Evolutionary conservation across 2,888 invertebrate species (phyloP).

Genomic region (Amphimallon solstitiale): DNA sequence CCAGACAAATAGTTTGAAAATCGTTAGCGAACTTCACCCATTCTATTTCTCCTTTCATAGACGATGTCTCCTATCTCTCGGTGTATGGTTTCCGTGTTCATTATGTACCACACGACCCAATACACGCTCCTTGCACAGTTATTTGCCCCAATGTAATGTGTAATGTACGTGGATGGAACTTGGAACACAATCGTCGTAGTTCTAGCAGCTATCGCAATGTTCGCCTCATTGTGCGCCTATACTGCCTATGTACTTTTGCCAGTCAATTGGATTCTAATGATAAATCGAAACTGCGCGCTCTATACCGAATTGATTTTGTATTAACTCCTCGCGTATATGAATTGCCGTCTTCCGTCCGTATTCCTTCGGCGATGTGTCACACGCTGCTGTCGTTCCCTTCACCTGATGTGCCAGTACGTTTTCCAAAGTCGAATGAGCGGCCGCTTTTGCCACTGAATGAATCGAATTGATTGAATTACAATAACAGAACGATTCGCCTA

Average conservation of each 20-base stretch:
- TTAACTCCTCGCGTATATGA: slow-evolving; percentile 3
- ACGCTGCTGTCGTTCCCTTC: not conserved
- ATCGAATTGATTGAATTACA: slow-evolving; percentile 13
- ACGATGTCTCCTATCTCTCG: not conserved
- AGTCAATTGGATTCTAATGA: slow-evolving; percentile 32
- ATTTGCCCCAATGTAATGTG: too few species aligned
- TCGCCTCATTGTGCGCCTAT: not conserved
- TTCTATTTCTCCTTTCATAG: not conserved
- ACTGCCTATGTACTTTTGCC: slow-evolving; percentile 7
- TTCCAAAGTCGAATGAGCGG: not conserved
- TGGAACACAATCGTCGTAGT: too few species aligned
- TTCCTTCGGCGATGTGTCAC: not conserved
- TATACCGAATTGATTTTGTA: slow-evolving; percentile 12
- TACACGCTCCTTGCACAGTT: too few species aligned
- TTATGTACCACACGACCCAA: not conserved
- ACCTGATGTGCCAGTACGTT: too few species aligned
- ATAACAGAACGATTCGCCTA: not conserved
- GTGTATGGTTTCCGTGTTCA: slow-evolving; percentile 6
- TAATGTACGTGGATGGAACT: too few species aligned
- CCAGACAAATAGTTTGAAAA: slow-evolving; percentile 3
- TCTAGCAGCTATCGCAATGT: too few species aligned
- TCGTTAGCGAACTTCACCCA: not conserved
- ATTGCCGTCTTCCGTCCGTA: not conserved
- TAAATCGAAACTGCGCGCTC: slow-evolving; percentile 19
- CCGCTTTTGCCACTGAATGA: not conserved